Base-by-base conservation (phyloP, 2,888 invertebrate genomes). In the Maniola hyperantus region DNA sequence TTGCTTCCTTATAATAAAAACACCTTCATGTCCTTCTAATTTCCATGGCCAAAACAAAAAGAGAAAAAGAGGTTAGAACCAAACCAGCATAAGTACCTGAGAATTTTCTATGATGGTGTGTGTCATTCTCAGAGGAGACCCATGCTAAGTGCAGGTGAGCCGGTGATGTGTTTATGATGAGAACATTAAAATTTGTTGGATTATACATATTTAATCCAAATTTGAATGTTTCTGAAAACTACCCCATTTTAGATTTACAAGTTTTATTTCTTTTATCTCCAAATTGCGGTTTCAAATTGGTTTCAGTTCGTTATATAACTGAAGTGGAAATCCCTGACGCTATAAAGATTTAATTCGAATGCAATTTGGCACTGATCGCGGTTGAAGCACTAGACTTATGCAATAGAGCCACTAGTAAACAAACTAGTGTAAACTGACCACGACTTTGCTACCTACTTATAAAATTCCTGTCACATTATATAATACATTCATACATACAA, bases 361-460 rank as follows among this genome's bases (percentile, higher is more conserved):
- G 73, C 73, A 72, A 73, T 73, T 73, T 72, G 73, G 73, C 73
- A 73, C 67, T 69, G 72, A 67, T 64, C 67, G 65, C 69, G 39
- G 67, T 66, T 58, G 70, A 66, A 69, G 64, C 62, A 62, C 65
- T 66, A 68, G 66, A 68, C 67, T 70, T 71, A 72, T 71, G 68
- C 72, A 72, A 72, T 68, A 60, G 58, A 58, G 61, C 64, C 71
- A 61, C 67, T 55, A 66, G 70, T 68, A 66, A 67, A 66, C 69
- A 58, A 61, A 60, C 64, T 61, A 64, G 59, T 67, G 64, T 59
- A 66, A 70, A 68, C 66, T 65, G 53, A 53, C 62, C 61, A 20
- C 42, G 60, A 36, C 50, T 61, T 61, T 15, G 13, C 39, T 50
- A 61, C 18, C 34, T 46, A 33, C 34, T 59, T 46, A n/a, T 44